Evolutionary conservation across 2,113 vertebrate genomes (phyloP).

Genomic region (Prunella fulvescens): DNA sequence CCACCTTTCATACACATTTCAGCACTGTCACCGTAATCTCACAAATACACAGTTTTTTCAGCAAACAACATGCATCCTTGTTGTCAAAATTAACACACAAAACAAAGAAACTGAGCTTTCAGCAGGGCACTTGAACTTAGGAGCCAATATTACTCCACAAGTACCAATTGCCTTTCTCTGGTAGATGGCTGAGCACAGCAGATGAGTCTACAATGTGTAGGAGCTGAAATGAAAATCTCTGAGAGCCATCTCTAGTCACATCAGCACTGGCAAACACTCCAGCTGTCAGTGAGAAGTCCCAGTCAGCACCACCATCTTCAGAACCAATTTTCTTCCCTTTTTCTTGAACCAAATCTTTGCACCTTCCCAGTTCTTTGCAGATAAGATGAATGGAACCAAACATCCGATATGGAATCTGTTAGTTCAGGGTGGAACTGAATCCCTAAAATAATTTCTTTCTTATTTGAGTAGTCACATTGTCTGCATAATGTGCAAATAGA

Average conservation of each 20-base stretch:
- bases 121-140: neutral
- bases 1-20: neutral
- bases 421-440: neutral
- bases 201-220: neutral
- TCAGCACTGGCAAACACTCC: neutral
- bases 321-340: neutral
- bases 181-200: neutral
- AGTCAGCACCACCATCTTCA: neutral
- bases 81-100: neutral
- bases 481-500: neutral
- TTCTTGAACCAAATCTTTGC: neutral
- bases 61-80: neutral
- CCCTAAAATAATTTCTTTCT: neutral
- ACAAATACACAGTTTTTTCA: neutral
- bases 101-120: neutral
- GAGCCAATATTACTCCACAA: neutral
- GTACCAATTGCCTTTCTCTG: neutral
- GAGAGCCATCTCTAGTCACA: neutral
- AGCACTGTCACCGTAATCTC: neutral
- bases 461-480: neutral
- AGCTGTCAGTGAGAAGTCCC: neutral
- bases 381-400: neutral
- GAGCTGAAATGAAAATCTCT: neutral
- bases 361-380: neutral
- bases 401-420: neutral